Evolutionary conservation across 1,140 invertebrate species (phyloP).

Genomic region (Drosophila insularis): DNA sequence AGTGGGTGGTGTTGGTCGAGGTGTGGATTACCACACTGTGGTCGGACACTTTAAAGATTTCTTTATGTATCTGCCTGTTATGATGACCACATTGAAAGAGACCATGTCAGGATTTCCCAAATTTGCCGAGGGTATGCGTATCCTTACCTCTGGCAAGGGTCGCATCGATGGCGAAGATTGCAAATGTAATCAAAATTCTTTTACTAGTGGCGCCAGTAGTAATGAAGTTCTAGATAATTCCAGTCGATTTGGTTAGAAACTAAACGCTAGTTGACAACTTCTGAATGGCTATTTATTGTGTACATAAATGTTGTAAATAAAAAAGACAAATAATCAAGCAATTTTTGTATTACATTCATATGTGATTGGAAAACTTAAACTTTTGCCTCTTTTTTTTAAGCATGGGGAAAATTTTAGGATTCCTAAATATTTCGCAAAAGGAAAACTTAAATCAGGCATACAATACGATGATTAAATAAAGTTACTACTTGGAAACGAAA

Average conservation of each 20-base stretch:
- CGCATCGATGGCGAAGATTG: constrained; percentile 65
- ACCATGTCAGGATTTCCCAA: constrained; percentile 78
- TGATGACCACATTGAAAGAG: constrained; percentile 77
- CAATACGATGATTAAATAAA: no score
- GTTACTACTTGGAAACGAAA: no score
- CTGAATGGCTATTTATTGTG: constrained; percentile 25
- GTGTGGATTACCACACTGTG: constrained; percentile 70
- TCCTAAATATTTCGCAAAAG: no score
- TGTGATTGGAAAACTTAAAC: no score
- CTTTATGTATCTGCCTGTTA: constrained; percentile 78
- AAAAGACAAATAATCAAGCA: neutral
- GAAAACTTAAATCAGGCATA: no score
- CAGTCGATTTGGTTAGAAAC: constrained; percentile 54
- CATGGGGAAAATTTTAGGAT: no score
- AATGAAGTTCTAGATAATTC: constrained; percentile 54
- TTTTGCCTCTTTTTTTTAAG: no score
- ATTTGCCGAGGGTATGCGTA: constrained; percentile 73
- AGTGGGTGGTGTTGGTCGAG: constrained; percentile 21
- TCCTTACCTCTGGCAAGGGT: constrained; percentile 62
- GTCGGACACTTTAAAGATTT: constrained; percentile 78
- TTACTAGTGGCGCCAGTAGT: constrained; percentile 33
- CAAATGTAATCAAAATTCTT: constrained; percentile 60
- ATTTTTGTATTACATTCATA: no score
- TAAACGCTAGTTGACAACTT: neutral
- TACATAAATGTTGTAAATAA: constrained; percentile 11